Percentiles rank a stretch among this genome's conserved stretches.
Evolutionary conservation across 2,797 vertebrate species (phyloP).

Genomic region (Microctenopoma lineatum): DNA sequence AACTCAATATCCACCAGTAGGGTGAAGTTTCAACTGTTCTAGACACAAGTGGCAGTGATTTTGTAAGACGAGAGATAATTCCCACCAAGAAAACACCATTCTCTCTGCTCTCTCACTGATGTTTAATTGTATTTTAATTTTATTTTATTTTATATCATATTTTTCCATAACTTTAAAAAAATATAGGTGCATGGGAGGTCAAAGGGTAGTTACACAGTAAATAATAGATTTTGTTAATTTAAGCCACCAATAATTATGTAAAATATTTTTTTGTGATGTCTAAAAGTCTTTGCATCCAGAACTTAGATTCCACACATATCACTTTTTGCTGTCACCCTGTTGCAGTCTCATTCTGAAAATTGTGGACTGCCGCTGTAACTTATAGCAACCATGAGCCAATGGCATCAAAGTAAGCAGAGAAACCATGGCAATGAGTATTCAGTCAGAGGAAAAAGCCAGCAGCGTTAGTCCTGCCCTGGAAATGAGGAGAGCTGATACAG

Average conservation of each 20-base stretch:
- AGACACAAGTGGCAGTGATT: slow-evolving; percentile 4
- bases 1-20: not conserved
- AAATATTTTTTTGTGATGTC: not conserved
- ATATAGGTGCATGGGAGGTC: not conserved
- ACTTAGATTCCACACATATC: slow-evolving; percentile 18
- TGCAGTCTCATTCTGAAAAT: slow-evolving; percentile 71
- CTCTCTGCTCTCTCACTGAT: slow-evolving; percentile 3
- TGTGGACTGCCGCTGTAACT: slow-evolving; percentile 81
- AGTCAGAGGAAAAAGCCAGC: slow-evolving; percentile 71
- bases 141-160: slow-evolving; percentile 2
- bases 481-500: slow-evolving; percentile 37
- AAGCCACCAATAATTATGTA: not conserved
- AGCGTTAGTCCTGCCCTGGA: slow-evolving; percentile 48
- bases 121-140: slow-evolving; percentile 3
- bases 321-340: slow-evolving; percentile 51
- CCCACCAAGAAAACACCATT: slow-evolving; percentile 38
- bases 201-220: slow-evolving; percentile 1
- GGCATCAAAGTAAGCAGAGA: slow-evolving; percentile 77
- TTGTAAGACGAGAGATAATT: slow-evolving; percentile 48
- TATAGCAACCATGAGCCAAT: slow-evolving; percentile 92
- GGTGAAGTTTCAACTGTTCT: not conserved
- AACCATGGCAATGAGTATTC: slow-evolving; percentile 87
- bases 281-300: not conserved
- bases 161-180: not conserved
- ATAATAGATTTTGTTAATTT: not conserved